These are phyloP conservation scores for Rhodophaea formosa DNA, from an alignment of 2,888 invertebrate species.

Conservation along the genomic window DNA sequence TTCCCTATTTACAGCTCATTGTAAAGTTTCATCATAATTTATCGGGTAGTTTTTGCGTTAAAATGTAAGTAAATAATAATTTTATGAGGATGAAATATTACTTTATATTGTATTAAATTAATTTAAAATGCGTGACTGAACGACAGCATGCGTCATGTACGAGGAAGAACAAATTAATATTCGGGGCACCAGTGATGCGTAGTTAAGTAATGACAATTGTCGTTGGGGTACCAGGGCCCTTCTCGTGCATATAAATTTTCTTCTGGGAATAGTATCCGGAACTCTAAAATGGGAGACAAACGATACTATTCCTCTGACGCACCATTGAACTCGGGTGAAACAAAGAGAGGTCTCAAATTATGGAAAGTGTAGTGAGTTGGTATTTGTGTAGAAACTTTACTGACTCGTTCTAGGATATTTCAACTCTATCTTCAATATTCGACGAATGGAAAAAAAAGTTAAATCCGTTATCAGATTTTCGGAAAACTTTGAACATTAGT, in stretches of 20 bases:
- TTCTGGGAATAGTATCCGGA: slow-evolving; percentile 15
- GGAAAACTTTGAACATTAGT: too few species aligned
- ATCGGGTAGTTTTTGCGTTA: too few species aligned
- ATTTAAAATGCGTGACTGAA: slow-evolving; percentile 1
- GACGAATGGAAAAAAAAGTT: too few species aligned
- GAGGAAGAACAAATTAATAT: slow-evolving; percentile 14
- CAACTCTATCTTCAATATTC: neutral
- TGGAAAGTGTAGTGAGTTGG: neutral
- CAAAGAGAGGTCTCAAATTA: neutral
- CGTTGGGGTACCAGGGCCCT: slow-evolving; percentile 5
- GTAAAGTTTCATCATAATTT: too few species aligned
- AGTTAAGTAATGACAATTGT: slow-evolving; percentile 17
- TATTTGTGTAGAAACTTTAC: neutral
- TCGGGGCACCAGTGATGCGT: slow-evolving; percentile 12
- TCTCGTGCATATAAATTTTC: slow-evolving; percentile 13
- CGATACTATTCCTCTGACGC: neutral
- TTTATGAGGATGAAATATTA: too few species aligned
- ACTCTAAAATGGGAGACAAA: slow-evolving; percentile 7
- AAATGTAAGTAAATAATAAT: too few species aligned
- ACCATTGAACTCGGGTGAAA: neutral
- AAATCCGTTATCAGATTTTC: too few species aligned
- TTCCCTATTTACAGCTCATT: too few species aligned
- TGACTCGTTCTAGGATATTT: neutral
- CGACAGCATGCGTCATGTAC: slow-evolving; percentile 8
- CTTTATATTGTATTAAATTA: neutral